phyloP scores from a whole-genome alignment of 2,113 vertebrate species.

The Cynocephalus volans region DNA sequence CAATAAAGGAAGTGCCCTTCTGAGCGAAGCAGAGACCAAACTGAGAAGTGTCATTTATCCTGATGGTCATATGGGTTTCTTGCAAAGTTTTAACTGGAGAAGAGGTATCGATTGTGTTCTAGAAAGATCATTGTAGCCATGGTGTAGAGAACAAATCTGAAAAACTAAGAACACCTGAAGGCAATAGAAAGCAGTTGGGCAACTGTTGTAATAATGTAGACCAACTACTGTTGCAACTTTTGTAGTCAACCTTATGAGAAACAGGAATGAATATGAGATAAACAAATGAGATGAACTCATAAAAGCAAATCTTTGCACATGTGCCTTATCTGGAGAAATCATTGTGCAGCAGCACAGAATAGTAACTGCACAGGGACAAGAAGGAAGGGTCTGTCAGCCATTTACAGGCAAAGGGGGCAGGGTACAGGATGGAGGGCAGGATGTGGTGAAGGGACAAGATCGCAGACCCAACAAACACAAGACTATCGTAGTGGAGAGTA shows the following conservation, averaged over 20 bases:
- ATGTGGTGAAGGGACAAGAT: not conserved
- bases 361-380: not conserved
- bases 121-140: not conserved
- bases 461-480: not conserved
- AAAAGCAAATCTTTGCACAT: not conserved
- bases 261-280: not conserved
- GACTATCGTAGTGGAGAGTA: not conserved
- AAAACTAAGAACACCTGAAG: slow-evolving; percentile 32
- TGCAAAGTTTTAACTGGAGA: not conserved
- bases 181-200: not conserved
- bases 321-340: not conserved
- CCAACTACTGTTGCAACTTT: not conserved
- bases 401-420: not conserved
- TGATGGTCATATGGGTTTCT: not conserved
- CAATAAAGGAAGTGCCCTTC: not conserved
- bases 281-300: not conserved
- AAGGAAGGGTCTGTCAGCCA: not conserved
- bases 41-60: not conserved
- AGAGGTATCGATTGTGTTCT: not conserved
- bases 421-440: not conserved
- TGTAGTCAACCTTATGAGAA: not conserved
- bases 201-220: not conserved
- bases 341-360: not conserved
- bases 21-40: not conserved
- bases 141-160: not conserved